Evolutionary conservation across 2,113 vertebrate genomes (phyloP), one percentile per base, ranked within the genome.

Genomic region (Passer domesticus): DNA sequence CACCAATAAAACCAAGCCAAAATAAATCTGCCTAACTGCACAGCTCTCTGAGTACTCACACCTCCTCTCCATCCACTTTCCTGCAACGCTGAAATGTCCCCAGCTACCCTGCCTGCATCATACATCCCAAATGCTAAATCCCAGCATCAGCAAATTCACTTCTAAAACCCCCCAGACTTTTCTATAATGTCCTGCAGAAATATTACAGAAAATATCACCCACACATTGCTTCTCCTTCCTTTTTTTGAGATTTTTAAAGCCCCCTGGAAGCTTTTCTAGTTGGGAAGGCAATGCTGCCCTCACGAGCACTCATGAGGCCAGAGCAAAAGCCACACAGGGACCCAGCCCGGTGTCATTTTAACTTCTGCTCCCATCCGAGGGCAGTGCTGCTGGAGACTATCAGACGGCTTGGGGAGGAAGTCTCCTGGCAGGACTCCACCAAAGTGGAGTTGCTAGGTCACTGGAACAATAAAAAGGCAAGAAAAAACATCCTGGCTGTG

Each of bases 401-500:
- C 86, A 85, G 96, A 95, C 96, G 46, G 95, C 96, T 91, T 84
- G 17, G 94, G 97, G 96, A 97, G 98, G 98, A 98, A 98, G 98
- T 97, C 83, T 84, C 93, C 96, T 97, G 97, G 97, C 98, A 96
- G 92, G 83, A 64, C 93, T 97, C 98, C 98, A 97, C 97, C 96
- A 90, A 91, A 97, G 97, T 95, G 95, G 98, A 96, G 97, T 97
- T 97, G 97, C 97, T 98, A 98, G 98, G 98, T 98, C 98, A 97
- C 95, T 68, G 93, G 97, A 98, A 98, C 98, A 98, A 98, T 98
- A 96, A 97, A 98, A 96, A 97, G 95, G 98, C 97, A 97, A 98
- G 98, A 98, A 97, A 98, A 98, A 98, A 98, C 98, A 98, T 98
- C 98, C 98, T 98, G 98, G 97, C 96, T 98, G 96, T 58, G 81